These are phyloP conservation scores for Eidolon helvum DNA, from an alignment of 2,113 vertebrate species.

Conservation along the genomic window DNA sequence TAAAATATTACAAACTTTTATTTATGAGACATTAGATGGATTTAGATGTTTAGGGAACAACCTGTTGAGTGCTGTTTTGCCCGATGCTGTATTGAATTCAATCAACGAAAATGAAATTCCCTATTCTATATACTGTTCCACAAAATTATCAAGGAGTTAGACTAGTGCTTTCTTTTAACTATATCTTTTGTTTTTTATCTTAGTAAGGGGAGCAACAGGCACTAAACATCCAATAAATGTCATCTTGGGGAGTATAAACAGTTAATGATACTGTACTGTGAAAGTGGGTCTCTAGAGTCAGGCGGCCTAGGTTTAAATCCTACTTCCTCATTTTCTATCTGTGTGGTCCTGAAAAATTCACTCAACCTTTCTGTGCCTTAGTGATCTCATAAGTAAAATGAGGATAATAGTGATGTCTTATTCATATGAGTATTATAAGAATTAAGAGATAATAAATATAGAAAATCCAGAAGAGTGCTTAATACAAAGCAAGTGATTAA, in stretches of 20 bases:
- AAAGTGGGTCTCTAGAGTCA: neutral
- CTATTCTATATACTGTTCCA: neutral
- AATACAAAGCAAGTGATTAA: neutral
- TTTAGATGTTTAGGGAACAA: constrained; percentile 58
- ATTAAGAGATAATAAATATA: neutral
- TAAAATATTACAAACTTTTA: constrained; percentile 69
- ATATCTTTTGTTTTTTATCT: neutral
- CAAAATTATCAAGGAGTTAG: neutral
- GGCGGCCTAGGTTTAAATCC: neutral
- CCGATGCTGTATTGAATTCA: constrained; percentile 20
- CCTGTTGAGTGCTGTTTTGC: constrained; percentile 42
- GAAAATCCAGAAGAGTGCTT: neutral
- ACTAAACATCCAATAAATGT: neutral
- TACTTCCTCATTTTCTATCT: neutral
- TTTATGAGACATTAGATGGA: constrained; percentile 67
- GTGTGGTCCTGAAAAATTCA: neutral
- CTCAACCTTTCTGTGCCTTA: neutral
- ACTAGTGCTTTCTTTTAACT: neutral
- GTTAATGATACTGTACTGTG: neutral
- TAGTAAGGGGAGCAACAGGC: neutral
- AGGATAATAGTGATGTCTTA: neutral
- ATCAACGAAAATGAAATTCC: neutral
- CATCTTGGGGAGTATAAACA: neutral
- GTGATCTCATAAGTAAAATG: neutral
- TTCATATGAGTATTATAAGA: neutral